A percentile compares a stretch with the other conserved stretches of the same genome.
Evolutionary conservation across 30 jellyfish, hydroid and myxozoan species (phyloP).

Genomic region (Rhopilema esculentum): DNA sequence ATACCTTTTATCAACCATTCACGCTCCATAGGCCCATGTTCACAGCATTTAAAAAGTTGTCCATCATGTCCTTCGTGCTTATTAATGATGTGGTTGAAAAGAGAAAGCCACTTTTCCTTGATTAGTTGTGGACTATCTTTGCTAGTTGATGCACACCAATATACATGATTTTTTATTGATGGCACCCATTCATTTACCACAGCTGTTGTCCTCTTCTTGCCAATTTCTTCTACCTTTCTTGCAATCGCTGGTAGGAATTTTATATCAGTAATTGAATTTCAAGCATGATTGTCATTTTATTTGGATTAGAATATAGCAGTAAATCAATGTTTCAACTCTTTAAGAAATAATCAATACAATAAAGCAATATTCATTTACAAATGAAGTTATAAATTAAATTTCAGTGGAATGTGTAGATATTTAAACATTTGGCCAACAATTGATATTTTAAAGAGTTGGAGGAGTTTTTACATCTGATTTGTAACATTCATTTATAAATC

Average conservation of each 20-base stretch:
- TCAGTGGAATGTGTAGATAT: not conserved
- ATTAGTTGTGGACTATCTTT: slow-evolving; percentile 24
- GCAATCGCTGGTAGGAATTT: slow-evolving; percentile 19
- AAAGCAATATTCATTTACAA: not conserved
- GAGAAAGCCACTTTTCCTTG: slow-evolving; percentile 51
- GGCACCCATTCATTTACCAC: slow-evolving; percentile 34
- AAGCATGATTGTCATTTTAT: not conserved
- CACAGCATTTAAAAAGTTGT: slow-evolving; percentile 9
- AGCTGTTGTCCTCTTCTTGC: slow-evolving; percentile 14
- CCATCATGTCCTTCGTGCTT: slow-evolving; percentile 33
- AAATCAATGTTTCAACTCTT: not conserved
- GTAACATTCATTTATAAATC: not conserved
- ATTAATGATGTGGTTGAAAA: slow-evolving; percentile 40
- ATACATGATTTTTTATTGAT: slow-evolving; percentile 39
- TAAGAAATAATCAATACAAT: not conserved
- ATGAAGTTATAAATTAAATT: not conserved
- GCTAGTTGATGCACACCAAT: slow-evolving; percentile 62
- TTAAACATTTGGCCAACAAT: not conserved
- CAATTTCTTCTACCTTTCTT: slow-evolving; percentile 17
- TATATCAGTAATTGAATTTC: slow-evolving; percentile 1
- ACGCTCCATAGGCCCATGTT: slow-evolving; percentile 31
- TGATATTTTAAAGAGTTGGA: not conserved
- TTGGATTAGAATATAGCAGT: not conserved
- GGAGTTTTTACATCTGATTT: not conserved
- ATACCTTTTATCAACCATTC: slow-evolving; percentile 45